Base-by-base conservation (phyloP, 2,888 invertebrate species). In the Pecten maximus region DNA sequence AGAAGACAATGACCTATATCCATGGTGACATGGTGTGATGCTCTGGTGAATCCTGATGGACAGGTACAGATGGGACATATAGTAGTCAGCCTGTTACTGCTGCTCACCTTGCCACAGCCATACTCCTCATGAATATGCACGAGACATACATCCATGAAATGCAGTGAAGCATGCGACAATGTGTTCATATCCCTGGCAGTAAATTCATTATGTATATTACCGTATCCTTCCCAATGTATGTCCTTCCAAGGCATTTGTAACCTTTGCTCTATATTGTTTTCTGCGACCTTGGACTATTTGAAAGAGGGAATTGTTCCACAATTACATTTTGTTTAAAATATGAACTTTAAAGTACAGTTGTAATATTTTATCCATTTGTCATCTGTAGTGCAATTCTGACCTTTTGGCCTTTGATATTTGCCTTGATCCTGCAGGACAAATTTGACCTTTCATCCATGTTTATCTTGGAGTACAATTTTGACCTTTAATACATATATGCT, bases 1-100 rank as follows among this genome's bases (percentile, higher is more conserved):
- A 74, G 74, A 28, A 35, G 74, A 74, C 74, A 74, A 74, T 74
- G 74, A 74, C 74, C 74, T 74, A 74, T 74, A 74, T 74, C 74
- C 74, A 74, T 74, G 74, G 74, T 74, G 74, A 74, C 74, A 74
- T 6, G 12, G 35, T 12, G 74, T 28, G 74, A 74, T 35, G 74
- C 74, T 74, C 35, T 1, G 16, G 12, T 35, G 35, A 74, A 74
- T 74, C 35, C 35, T 74, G 74, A 74, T 74, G 74, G 74, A 74
- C 74, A 74, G 74, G 74, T 74, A 74, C 74, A 74, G 74, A 74
- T 74, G 74, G 19, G 74, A 74, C 28, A 74, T 35, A 12, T 15
- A n/a, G 16, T 44, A 44, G 44, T 12, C 6, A 74, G 74, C 35
- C 74, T 74, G 28, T 54, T 3, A 54, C 50, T 19, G 19, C 50